Evolutionary conservation across 2,113 vertebrate genomes (phyloP).

Genomic region (Argyrosomus japonicus): DNA sequence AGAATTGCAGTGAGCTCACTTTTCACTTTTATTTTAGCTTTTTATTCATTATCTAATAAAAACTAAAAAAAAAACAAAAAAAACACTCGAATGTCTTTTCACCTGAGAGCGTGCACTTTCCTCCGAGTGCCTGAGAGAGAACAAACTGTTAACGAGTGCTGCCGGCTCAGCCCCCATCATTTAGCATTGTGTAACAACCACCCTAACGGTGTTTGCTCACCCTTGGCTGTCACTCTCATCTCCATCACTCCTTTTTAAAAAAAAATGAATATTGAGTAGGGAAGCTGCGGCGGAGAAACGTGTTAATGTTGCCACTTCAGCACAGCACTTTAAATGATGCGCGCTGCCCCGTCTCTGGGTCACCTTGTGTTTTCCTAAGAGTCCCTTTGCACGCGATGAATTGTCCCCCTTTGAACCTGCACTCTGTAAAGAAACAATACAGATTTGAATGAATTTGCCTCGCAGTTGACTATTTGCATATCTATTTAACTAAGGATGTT

Average conservation of each 20-base stretch:
- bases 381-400: conserved; percentile 6
- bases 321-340: conserved; percentile 15
- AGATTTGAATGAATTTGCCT: conserved; percentile 74
- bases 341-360: conserved; percentile 19
- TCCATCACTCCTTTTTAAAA: conserved; percentile 23
- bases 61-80: neutral
- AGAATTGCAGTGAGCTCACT: neutral
- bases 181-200: conserved; percentile 39
- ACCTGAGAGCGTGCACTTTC: neutral
- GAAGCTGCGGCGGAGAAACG: neutral
- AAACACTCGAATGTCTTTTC: neutral
- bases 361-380: conserved; percentile 54
- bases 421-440: conserved; percentile 27
- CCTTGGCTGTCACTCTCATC: conserved; percentile 47
- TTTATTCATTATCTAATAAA: neutral
- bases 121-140: neutral
- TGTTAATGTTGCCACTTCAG: conserved; percentile 22
- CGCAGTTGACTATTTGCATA: conserved; percentile 76
- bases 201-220: neutral
- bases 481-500: conserved; percentile 61
- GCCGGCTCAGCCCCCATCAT: conserved; percentile 1
- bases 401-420: conserved; percentile 44
- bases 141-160: neutral
- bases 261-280: conserved; percentile 47
- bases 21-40: too few species aligned